Conservation (phyloP, 1,140 invertebrate species). For the Macrobrachium rosenbergii region DNA sequence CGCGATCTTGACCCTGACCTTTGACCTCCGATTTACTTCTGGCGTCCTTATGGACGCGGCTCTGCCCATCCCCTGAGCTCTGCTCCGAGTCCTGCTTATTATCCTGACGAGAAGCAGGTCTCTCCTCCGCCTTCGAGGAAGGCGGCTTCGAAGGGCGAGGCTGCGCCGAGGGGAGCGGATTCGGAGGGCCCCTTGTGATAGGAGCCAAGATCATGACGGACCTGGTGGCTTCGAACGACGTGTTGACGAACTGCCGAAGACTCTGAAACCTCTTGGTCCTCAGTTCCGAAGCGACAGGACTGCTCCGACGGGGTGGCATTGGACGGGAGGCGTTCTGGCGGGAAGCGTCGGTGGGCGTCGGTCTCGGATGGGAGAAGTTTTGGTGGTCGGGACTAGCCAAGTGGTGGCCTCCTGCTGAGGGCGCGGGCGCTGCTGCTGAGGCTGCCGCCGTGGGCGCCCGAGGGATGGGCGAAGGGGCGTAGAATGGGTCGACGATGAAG, state of each 20-base stretch:
- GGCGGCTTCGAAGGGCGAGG: background rate
- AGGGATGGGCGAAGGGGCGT: constrained; percentile 33
- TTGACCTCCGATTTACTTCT: too few species aligned
- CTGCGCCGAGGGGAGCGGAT: background rate
- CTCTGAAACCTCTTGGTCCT: constrained; percentile 4
- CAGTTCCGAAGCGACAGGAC: background rate
- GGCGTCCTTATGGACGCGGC: too few species aligned
- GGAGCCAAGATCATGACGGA: background rate
- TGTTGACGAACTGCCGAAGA: background rate
- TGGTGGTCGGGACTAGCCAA: too few species aligned
- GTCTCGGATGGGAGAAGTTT: too few species aligned
- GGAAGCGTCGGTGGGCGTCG: background rate
- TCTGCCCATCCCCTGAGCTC: too few species aligned
- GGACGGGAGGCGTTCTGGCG: background rate
- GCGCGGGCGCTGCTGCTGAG: too few species aligned
- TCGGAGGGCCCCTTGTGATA: background rate
- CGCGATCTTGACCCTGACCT: too few species aligned
- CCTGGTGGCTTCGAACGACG: background rate
- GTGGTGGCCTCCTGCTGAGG: too few species aligned
- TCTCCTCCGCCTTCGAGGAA: background rate
- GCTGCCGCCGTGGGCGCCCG: background rate
- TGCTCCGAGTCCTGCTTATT: background rate
- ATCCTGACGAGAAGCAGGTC: background rate
- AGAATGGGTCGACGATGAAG: constrained; percentile 47
- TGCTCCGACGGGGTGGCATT: too few species aligned